Conservation (phyloP, 1,140 invertebrate genomes). For the Heliconius nattereri region DNA sequence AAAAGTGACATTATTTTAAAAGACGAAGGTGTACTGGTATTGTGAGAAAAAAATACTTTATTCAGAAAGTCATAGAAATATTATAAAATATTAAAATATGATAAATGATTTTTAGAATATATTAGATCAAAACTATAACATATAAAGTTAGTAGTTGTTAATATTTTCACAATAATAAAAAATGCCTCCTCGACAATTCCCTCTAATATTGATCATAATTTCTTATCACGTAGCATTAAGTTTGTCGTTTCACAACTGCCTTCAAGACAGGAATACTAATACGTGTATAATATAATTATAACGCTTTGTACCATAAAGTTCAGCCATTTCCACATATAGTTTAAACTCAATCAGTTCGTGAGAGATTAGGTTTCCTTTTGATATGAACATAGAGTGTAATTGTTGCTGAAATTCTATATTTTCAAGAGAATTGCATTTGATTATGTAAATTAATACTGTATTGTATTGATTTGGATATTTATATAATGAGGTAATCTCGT, state of each 20-base stretch:
- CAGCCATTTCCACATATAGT: background rate
- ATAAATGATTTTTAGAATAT: too few relatives aligned
- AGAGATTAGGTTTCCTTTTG: constrained; percentile 4
- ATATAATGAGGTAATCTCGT: too few relatives aligned
- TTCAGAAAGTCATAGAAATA: too few relatives aligned
- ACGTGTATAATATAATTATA: background rate
- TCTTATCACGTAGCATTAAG: background rate
- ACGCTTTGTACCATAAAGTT: constrained; percentile 4
- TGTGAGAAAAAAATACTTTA: too few relatives aligned
- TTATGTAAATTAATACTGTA: background rate
- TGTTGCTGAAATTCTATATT: constrained; percentile 3
- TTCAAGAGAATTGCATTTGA: background rate
- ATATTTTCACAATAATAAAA: too few relatives aligned
- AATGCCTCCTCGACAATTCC: background rate
- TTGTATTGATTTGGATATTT: background rate
- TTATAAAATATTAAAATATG: too few relatives aligned
- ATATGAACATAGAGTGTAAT: background rate
- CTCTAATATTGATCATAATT: background rate
- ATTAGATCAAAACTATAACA: too few relatives aligned
- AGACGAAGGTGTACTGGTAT: too few relatives aligned
- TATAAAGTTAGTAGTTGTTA: too few relatives aligned
- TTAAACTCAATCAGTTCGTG: constrained; percentile 6
- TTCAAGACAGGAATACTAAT: constrained; percentile 12
- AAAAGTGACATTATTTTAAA: too few relatives aligned
- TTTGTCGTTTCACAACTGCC: background rate